Base-by-base conservation (phyloP, 2,888 invertebrate species). In the Drosophila incognita region DNA sequence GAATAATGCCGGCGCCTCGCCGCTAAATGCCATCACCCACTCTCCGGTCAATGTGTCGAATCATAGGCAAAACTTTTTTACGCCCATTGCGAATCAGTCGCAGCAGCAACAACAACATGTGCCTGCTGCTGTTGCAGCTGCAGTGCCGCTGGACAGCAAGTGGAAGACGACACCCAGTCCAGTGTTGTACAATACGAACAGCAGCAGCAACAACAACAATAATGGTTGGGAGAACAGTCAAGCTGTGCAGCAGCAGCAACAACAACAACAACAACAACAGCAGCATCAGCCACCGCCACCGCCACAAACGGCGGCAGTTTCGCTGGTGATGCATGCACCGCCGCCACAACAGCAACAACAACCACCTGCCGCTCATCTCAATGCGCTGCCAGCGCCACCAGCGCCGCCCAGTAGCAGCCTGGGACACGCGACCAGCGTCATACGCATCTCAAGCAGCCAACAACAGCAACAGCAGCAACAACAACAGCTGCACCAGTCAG, bases 31-130 rank as follows among this genome's bases (percentile, higher is more conserved):
- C 93, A 87, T 88, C 59, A 90, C 90, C 64, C 95, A 96, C 91
- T 95, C 96, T 71, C 91, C 91, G 68, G 94, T 96, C 54, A 95
- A 95, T 60, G 95, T 95, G 70, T 96, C 96, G 42, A 95, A 96
- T 70, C 95, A 85, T 59, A 85, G 97, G 80, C 97, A 96, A 92
- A 97, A 98, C 93, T 96, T 98, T 81, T 98, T 98, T 93, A 97
- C 98, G 94, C 98, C 99, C 36, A 98, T 98, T 87, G 92, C 92
- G 49, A 86, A 90, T 71, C 86, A 90, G 57, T 71, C 87, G 38
- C 85, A 74, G 62, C 87, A 84, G 24, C 93, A 79, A 4, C 85
- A 77, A 27, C 79, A 66, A n/a, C 82, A 71, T 74, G 74, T 78
- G 65, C 24, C 52, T 29, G 51, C 68, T 40, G 53, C 73, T 36